A percentile compares a stretch with the other conserved stretches of the same genome.
phyloP scores from a whole-genome alignment of 2,888 invertebrate genomes.

The Acanthoscelides obtectus region DNA sequence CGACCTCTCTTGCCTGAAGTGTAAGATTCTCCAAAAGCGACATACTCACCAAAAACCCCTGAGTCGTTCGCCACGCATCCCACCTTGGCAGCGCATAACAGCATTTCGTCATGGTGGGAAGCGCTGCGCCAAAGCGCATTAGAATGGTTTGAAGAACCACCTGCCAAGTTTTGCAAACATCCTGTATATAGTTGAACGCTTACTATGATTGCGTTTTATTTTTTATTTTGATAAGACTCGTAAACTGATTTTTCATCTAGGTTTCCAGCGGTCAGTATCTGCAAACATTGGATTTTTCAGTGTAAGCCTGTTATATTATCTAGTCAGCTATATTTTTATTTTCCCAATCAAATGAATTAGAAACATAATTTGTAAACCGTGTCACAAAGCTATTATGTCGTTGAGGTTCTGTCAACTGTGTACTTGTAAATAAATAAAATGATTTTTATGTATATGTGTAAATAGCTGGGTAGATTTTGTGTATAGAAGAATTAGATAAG shows the following conservation, averaged over 20 bases:
- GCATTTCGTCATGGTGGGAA: too few species aligned
- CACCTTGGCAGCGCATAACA: too few species aligned
- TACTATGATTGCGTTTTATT: neutral
- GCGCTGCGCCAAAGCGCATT: too few species aligned
- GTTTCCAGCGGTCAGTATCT: neutral
- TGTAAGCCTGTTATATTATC: constrained; percentile 10
- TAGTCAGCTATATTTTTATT: constrained; percentile 7
- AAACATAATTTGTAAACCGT: neutral
- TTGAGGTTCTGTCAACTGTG: neutral
- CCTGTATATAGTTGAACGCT: neutral
- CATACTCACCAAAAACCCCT: too few species aligned
- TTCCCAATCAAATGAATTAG: neutral
- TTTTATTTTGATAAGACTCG: neutral
- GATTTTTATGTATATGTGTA: constrained; percentile 30
- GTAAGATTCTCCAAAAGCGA: too few species aligned
- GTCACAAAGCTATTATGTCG: neutral
- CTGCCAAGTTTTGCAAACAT: neutral
- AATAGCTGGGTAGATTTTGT: constrained; percentile 31
- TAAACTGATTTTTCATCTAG: neutral
- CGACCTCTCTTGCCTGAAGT: too few species aligned
- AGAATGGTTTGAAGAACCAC: too few species aligned
- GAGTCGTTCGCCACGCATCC: too few species aligned
- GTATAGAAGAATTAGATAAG: constrained; percentile 28
- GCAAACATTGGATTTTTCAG: constrained; percentile 1
- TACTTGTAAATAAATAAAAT: constrained; percentile 26